Evolutionary conservation across 2,113 vertebrate genomes (phyloP), one percentile per base, ranked within the genome.

Genomic region (Diphyllodes magnificus): DNA sequence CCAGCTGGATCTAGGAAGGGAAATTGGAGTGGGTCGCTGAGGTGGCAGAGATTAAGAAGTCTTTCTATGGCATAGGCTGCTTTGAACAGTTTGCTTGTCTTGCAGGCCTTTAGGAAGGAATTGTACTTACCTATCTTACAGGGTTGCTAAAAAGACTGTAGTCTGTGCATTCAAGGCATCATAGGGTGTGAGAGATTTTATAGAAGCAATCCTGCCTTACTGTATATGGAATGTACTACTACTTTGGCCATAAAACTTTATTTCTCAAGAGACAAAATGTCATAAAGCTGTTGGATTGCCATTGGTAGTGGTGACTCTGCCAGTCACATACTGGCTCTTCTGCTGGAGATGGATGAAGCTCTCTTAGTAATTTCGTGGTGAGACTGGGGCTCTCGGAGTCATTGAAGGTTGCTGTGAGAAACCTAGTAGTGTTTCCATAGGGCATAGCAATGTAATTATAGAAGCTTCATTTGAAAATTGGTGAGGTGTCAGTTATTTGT

Each of bases 341-440:
- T 28, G 17, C 11, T 81, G 39, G 66, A 59, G 75, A 50, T 24
- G 57, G 37, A 39, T 82, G 78, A 69, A 90, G 21, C 7, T 44
- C 44, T 72, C 49, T 33, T 71, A 21, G 66, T 25, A 47, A 68
- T 86, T 75, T 68, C 73, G 21, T 77, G 59, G 63, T 66, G 61
- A 70, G 66, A 85, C 39, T 13, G 7, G 23, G 45, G 31, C 64
- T 84, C 18, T 82, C 49, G 78, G 86, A 87, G 45, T 95, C 65
- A 50, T 23, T 92, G 71, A 49, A 87, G 60, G 75, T 82, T 92
- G 77, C 91, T 84, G n/a, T 49, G 88, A 93, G 80, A 88, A 95
- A 84, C 44, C 57, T 47, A 37, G n/a, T 45, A 79, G 49, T 81
- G 71, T 89, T 95, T 95, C 84, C 37, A 20, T 33, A 82, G 86